These are phyloP conservation scores for Sardinella longiceps DNA, from an alignment of 2,797 vertebrate genomes.

Conservation along the genomic window DNA sequence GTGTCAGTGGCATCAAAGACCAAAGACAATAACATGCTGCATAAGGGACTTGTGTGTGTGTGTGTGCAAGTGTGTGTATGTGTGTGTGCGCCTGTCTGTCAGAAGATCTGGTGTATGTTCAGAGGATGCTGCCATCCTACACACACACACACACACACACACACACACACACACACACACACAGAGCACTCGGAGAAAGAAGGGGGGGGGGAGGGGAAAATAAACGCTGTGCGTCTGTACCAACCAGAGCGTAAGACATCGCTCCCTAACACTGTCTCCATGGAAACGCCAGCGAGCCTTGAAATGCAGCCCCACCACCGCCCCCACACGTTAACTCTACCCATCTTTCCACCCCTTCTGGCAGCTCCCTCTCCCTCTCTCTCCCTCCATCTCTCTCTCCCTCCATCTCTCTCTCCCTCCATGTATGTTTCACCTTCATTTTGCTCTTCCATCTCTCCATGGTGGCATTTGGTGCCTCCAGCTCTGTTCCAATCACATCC, in stretches of 20 bases:
- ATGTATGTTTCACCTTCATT: slow-evolving; percentile 46
- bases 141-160: background rate
- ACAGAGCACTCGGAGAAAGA: background rate
- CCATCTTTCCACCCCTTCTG: slow-evolving; percentile 32
- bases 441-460: slow-evolving; percentile 54
- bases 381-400: slow-evolving; percentile 1
- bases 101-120: background rate
- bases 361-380: slow-evolving; percentile 23
- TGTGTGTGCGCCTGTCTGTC: background rate
- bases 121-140: background rate
- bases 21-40: background rate
- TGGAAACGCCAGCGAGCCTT: slow-evolving; percentile 77
- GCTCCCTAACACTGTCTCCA: slow-evolving; percentile 75
- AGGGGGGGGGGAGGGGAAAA: slow-evolving; percentile 60
- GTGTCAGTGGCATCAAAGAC: background rate
- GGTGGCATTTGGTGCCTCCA: background rate
- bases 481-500: slow-evolving; percentile 29
- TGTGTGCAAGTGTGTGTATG: background rate
- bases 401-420: slow-evolving; percentile 8
- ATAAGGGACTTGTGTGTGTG: background rate
- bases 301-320: slow-evolving; percentile 59
- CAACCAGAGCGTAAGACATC: slow-evolving; percentile 78
- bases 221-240: slow-evolving; percentile 71
- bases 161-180: slow-evolving; percentile 11
- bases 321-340: slow-evolving; percentile 48